phyloP scores from a whole-genome alignment of 2,888 invertebrate genomes.

The Frankliniella fusca region DNA sequence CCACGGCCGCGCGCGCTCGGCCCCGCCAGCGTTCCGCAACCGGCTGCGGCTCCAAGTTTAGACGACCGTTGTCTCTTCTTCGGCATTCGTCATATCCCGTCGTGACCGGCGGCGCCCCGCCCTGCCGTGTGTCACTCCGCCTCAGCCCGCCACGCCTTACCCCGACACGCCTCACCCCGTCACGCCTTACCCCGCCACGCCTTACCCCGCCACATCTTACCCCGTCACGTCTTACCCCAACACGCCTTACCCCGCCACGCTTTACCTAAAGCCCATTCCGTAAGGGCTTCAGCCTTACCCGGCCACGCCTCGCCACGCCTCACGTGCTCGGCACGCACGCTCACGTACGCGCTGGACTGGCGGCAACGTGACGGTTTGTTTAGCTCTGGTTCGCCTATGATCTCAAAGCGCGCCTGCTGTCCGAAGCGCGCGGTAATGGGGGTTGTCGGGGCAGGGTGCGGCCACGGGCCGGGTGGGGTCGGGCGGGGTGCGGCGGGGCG shows the following conservation, averaged over 20 bases:
- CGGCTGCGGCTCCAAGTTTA: background rate
- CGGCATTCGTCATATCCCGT: background rate
- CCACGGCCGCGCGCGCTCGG: background rate
- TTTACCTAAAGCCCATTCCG: too few species aligned
- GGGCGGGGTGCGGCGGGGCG: too few species aligned
- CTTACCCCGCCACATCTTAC: background rate
- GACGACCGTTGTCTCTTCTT: background rate
- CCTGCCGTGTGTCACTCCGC: background rate
- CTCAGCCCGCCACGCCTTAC: background rate
- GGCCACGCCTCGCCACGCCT: background rate
- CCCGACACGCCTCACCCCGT: background rate
- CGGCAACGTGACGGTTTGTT: background rate
- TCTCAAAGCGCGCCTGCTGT: background rate
- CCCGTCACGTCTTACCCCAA: background rate
- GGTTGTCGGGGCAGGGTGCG: too few species aligned
- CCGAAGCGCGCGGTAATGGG: too few species aligned
- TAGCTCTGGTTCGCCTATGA: background rate
- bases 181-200: background rate
- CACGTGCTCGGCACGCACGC: background rate
- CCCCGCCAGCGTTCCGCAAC: background rate
- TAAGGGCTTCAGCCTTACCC: background rate
- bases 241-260: background rate
- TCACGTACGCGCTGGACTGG: too few species aligned
- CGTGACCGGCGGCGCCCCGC: background rate
- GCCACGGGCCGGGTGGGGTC: too few species aligned